These are phyloP conservation scores for Lampris incognitus DNA, from an alignment of 2,113 vertebrate species.

Conservation along the genomic window DNA sequence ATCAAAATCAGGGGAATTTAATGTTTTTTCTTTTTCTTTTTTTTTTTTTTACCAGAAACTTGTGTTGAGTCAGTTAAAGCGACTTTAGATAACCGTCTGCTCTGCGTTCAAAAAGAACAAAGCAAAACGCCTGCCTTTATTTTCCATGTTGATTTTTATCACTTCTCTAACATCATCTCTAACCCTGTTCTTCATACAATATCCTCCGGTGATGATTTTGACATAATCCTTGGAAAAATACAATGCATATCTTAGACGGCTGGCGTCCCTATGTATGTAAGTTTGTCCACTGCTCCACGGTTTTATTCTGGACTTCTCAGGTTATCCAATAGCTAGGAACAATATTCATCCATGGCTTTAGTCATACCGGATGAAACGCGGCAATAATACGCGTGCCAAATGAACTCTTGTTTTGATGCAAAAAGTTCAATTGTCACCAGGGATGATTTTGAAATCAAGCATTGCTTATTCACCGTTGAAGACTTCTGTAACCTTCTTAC, in stretches of 20 bases:
- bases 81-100: conserved; percentile 25
- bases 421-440: conserved; percentile 5
- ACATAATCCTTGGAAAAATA: conserved; percentile 27
- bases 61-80: conserved; percentile 10
- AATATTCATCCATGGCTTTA: conserved; percentile 31
- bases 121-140: neutral
- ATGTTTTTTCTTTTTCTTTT: no score
- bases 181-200: conserved; percentile 23
- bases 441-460: conserved; percentile 16
- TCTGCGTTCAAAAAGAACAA: conserved; percentile 23
- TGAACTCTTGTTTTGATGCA: conserved; percentile 34
- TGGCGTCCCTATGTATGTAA: conserved; percentile 25
- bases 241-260: neutral
- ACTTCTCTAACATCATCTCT: conserved; percentile 26
- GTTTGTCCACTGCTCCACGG: conserved; percentile 1
- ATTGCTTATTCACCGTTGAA: conserved; percentile 19
- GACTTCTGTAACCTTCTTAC: conserved; percentile 6
- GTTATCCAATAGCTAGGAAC: conserved; percentile 36
- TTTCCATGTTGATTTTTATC: conserved; percentile 12
- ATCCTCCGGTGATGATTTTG: conserved; percentile 14
- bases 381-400: conserved; percentile 26
- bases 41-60: conserved; percentile 13
- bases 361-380: conserved; percentile 28
- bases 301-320: conserved; percentile 18
- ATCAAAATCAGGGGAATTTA: no score